These are phyloP conservation scores for Drosophila tropicalis DNA, from an alignment of 1,140 invertebrate species.

Conservation along the genomic window DNA sequence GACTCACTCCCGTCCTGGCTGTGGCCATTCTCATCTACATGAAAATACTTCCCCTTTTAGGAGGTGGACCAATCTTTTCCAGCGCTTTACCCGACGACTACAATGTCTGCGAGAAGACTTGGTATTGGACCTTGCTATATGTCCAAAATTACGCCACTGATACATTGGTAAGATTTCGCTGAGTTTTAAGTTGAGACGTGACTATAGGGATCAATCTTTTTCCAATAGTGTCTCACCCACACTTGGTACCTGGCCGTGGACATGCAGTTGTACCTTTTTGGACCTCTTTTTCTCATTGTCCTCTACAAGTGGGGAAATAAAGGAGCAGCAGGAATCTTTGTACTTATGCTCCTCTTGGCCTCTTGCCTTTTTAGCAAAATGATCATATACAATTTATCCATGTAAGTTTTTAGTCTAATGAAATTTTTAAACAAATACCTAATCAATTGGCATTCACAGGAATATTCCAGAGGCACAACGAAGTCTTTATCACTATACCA, in stretches of 20 bases:
- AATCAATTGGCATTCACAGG: neutral
- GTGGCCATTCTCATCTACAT: conserved; percentile 53
- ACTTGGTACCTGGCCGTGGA: conserved; percentile 95
- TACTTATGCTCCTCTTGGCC: conserved; percentile 37
- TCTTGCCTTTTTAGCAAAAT: conserved; percentile 58
- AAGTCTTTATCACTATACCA: conserved; percentile 39
- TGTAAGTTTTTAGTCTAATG: conserved; percentile 16
- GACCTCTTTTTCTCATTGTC: conserved; percentile 89
- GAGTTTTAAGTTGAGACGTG: too few species aligned
- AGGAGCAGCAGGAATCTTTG: conserved; percentile 40
- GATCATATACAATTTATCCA: conserved; percentile 51
- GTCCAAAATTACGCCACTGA: conserved; percentile 62
- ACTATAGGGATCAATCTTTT: neutral
- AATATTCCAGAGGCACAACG: neutral
- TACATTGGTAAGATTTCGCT: conserved; percentile 32
- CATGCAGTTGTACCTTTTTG: conserved; percentile 91
- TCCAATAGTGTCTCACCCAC: conserved; percentile 91
- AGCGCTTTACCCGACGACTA: conserved; percentile 67
- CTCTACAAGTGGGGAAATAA: conserved; percentile 86
- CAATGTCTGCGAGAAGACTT: conserved; percentile 39
- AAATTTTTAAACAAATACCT: neutral
- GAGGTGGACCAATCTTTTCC: conserved; percentile 51
- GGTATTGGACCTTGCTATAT: conserved; percentile 62
- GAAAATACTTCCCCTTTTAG: conserved; percentile 51
- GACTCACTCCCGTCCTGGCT: conserved; percentile 59